Evolutionary conservation across 2,113 vertebrate species (phyloP).

Genomic region (Prochilodus magdalenae): DNA sequence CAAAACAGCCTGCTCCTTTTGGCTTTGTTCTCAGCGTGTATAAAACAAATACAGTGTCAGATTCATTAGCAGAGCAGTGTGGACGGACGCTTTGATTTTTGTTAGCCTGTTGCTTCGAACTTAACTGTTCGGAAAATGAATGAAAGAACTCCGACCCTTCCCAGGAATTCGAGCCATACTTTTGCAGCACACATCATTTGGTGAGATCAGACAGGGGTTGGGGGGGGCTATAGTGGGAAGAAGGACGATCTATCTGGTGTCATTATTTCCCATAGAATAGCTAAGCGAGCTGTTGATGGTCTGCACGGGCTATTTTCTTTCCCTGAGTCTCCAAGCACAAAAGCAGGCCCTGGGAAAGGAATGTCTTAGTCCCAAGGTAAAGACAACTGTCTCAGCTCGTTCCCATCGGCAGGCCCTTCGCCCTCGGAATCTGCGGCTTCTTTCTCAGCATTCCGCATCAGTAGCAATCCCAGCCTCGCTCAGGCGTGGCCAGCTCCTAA

Average conservation of each 20-base stretch:
- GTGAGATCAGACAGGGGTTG: conserved; percentile 47
- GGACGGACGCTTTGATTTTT: conserved; percentile 66
- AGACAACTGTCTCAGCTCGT: conserved; percentile 79
- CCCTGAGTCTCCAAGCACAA: conserved; percentile 76
- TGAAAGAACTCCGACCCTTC: conserved; percentile 27
- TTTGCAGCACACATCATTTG: conserved; percentile 21
- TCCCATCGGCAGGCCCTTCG: conserved; percentile 75
- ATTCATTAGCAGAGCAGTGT: conserved; percentile 62
- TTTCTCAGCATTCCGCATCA: conserved; percentile 86
- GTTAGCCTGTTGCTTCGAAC: conserved; percentile 52
- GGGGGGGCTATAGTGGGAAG: conserved; percentile 46
- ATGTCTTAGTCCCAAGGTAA: conserved; percentile 85
- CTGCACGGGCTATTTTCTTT: conserved; percentile 75
- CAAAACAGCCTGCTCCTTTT: conserved; percentile 65
- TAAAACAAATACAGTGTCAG: conserved; percentile 62
- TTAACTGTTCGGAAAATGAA: conserved; percentile 29
- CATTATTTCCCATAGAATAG: conserved; percentile 70
- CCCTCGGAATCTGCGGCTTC: conserved; percentile 78
- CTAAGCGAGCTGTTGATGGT: conserved; percentile 71
- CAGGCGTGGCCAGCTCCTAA: conserved; percentile 79
- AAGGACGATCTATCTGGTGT: conserved; percentile 52
- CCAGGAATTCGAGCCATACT: conserved; percentile 41
- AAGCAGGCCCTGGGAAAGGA: conserved; percentile 81
- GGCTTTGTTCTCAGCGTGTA: conserved; percentile 69
- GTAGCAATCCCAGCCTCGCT: conserved; percentile 79